Base-by-base conservation (phyloP, 1,140 invertebrate species). In the Drosophila repletoides region DNA sequence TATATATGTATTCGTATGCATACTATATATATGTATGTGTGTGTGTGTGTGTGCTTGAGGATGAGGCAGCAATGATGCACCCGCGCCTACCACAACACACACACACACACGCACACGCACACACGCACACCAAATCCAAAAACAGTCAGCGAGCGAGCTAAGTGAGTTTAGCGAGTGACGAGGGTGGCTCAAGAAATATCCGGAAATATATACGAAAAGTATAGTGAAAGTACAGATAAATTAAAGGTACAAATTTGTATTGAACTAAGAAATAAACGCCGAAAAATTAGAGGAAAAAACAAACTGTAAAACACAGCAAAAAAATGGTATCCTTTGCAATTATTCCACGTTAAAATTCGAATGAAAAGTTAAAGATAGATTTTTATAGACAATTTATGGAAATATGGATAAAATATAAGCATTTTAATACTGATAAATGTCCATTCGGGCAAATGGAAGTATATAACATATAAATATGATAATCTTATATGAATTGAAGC, bases 11-110 rank as follows among this genome's bases (percentile, higher is more conserved):
- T 31, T 43, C 22, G 48, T 33, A 28, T 17, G 28, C 17, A 45
- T 14, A 48, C 14, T 10, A 19, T 51, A 29, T n/a, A n/a, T n/a
- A 55, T 28, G 26, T 40, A 58, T 31, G 45, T 26, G 48, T 33
- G 29, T 17, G 28, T 15, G 38, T 14, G 43, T 10, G 14, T 51
- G 24, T 52, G 12, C 6, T 14, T 36, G 46, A 29, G 49, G 59
- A 71, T 61, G 40, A 41, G 51, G 34, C 55, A 19, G 73, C 58
- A 72, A 45, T n/a, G n/a, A n/a, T 71, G 79, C 79, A 83, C 79
- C 79, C 79, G 80, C 79, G 81, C 77, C 77, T 83, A 83, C 77
- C 77, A 76, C 76, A 81, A 72, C 52, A 71, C 9, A 22, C 21
- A n/a, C n/a, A n/a, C n/a, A n/a, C n/a, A n/a, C n/a, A n/a, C n/a